Base-by-base conservation (phyloP, 1,140 invertebrate species). In the Rhopalosiphum padi region DNA sequence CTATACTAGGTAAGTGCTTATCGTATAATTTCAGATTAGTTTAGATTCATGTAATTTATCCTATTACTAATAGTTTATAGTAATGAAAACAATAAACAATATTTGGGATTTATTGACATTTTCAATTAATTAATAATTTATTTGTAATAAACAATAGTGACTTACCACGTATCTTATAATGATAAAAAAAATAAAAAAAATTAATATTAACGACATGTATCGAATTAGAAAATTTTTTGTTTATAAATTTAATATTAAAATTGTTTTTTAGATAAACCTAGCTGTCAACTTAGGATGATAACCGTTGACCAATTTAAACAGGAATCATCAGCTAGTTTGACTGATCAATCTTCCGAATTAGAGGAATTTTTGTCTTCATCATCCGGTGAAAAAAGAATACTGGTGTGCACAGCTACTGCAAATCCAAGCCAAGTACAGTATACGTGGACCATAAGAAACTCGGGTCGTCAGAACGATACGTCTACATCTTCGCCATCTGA, bases 341-440 rank as follows among this genome's bases (percentile, higher is more conserved):
- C 89, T 21, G 89, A 37, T 37, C 82, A 83, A 93, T 43, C 30
- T 46, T 37, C 91, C 9, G 77, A 15, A 43, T 96, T 97, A 95
- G 96, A 97, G 94, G 96, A 98, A 22, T 90, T 90, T 43, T 15
- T 90, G 23, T 60, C 77, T 22, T 83, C 77, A 37, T 85, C 68
- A 25, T 83, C 91, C 9, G 91, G 91, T 91, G 97, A 97, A 6
- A 96, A 96, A 94, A 96, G 97, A 95, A 97, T 97, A 87, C 95
- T 99, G 35, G 96, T 97, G 22, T 99, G 98, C 95, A 97, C 97
- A 51, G 97, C 97, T 4, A 95, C 96, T 82, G 98, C 98, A 46
- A 98, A 98, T 96, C 98, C 98, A 1, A 95, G 96, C 92, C 96
- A 97, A 94, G 97, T 98, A n/a, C 96, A 96, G 90, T 98, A 98